Percentiles rank a stretch among this genome's conserved stretches.
Evolutionary conservation across 2,113 vertebrate species (phyloP).

Genomic region (Brachypodius melanocephalos): DNA sequence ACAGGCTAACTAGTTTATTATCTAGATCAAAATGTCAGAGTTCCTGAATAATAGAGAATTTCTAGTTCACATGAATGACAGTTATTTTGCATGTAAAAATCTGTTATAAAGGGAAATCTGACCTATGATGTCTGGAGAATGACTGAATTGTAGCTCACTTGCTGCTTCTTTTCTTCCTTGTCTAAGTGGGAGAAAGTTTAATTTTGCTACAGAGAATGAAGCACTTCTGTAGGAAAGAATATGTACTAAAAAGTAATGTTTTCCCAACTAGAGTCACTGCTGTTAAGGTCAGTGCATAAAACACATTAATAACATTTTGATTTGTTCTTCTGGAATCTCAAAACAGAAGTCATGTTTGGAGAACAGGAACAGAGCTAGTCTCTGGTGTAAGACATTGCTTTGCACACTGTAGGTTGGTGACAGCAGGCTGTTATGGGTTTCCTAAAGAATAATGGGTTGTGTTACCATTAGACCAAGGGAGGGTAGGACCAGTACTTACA

Average conservation of each 20-base stretch:
- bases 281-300: background rate
- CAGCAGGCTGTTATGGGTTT: background rate
- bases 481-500: background rate
- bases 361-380: background rate
- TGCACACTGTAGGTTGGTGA: background rate
- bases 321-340: background rate
- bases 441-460: slow-evolving; percentile 6
- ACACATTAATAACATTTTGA: background rate
- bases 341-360: background rate
- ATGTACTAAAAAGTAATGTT: background rate
- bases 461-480: background rate
- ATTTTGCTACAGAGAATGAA: background rate
- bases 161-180: background rate
- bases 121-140: background rate
- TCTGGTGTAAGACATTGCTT: background rate
- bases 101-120: background rate
- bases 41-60: background rate
- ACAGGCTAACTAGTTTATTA: background rate
- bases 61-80: background rate
- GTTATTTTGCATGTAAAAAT: background rate
- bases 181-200: background rate
- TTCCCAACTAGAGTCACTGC: background rate
- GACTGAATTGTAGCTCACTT: background rate
- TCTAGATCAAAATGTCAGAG: background rate
- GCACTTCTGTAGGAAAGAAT: background rate